These are phyloP conservation scores for Lipotes vexillifer DNA, from an alignment of 2,113 vertebrate genomes.

Conservation along the genomic window DNA sequence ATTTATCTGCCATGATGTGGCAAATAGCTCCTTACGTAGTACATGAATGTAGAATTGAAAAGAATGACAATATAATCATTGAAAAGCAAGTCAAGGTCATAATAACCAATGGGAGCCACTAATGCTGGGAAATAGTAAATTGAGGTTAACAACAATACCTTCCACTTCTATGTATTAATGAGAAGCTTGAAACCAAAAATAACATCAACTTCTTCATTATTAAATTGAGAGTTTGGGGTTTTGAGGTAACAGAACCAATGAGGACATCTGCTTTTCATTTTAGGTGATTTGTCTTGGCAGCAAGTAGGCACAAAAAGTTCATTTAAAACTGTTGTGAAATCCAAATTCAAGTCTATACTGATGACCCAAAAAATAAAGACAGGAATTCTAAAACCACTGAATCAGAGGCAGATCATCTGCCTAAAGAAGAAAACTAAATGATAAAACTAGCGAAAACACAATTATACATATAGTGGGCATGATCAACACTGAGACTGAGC, in stretches of 20 bases:
- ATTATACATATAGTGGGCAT: not conserved
- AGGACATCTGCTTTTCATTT: not conserved
- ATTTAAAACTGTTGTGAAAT: not conserved
- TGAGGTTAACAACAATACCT: not conserved
- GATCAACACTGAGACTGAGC: not conserved
- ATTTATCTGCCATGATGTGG: not conserved
- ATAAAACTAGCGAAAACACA: not conserved
- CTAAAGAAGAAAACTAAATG: not conserved
- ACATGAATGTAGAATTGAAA: not conserved
- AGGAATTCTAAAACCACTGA: not conserved
- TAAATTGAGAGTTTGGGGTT: not conserved
- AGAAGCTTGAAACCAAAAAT: not conserved
- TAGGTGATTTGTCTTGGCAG: not conserved
- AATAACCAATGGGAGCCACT: not conserved
- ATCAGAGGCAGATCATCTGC: not conserved
- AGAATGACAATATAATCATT: not conserved
- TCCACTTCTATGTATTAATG: not conserved
- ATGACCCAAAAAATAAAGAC: not conserved
- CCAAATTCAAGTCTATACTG: not conserved
- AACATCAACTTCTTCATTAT: not conserved
- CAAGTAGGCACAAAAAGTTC: not conserved
- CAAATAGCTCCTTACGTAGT: not conserved
- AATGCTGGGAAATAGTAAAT: not conserved
- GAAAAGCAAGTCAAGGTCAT: not conserved
- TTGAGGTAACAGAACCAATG: not conserved